Base-by-base conservation (phyloP, 2,797 vertebrate species). In the Columba guinea region DNA sequence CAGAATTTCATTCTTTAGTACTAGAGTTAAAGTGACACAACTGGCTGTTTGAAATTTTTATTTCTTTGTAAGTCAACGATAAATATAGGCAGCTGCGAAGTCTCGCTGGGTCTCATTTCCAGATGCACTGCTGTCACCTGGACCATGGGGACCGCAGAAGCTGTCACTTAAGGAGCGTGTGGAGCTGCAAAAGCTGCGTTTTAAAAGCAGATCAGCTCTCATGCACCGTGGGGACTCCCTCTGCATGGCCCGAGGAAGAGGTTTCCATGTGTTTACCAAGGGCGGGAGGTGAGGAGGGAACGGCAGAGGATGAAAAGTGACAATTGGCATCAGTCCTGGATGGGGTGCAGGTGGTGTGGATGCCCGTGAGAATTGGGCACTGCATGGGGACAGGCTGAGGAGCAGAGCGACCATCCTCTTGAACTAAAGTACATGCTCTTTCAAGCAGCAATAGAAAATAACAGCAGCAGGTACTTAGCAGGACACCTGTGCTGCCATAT, bases 191-290 rank as follows among this genome's bases (percentile, higher is more conserved):
- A 51, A 65, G 27, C 60, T 55, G 65, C 18, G 3, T 35, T 41
- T 67, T 37, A 32, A 51, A 51, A 70, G 28, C 60, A 77, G 44
- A 4, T 62, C 62, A 55, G 26, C 14, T 53, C 44, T 84, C 11
- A 4, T 2, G 9, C 32, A 34, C 44, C 0, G 1, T 13, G 20
- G 30, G 20, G n/a, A 26, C 12, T 34, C n/a, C 24, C 46, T 70
- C 41, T 2, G 1, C 2, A 0, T 41, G 26, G 9, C 26, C 48
- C 55, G 27, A 13, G 46, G 58, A 84, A 62, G 32, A 44, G 3
- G 23, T 41, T 46, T 86, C 62, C 37, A 60, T 65, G 32, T 71
- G 22, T 35, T 81, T n/a, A 35, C 32, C 1, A 2, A 3, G 15
- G 32, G 10, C 32, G 75, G 62, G 20, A 85, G 30, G 11, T 69